Evolutionary conservation across 1,140 invertebrate species (phyloP).

Genomic region (Drosophila teissieri): DNA sequence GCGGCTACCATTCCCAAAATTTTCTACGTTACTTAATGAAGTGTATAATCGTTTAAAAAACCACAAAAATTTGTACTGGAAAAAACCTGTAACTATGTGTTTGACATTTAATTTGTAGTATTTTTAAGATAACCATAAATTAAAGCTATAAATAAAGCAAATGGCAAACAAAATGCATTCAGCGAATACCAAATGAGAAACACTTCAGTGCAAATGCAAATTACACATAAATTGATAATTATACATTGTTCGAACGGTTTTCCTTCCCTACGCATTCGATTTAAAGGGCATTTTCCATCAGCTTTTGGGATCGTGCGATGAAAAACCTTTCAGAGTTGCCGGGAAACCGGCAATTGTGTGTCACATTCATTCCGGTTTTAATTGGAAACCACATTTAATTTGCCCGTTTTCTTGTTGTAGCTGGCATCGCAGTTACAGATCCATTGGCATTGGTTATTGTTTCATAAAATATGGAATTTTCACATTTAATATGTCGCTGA

Average conservation of each 20-base stretch:
- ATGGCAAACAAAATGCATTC: too few relatives aligned
- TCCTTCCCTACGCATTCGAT: conserved; percentile 19
- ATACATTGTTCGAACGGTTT: conserved; percentile 28
- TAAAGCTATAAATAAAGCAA: too few relatives aligned
- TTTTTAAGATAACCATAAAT: too few relatives aligned
- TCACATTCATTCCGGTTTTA: conserved; percentile 61
- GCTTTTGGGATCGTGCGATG: conserved; percentile 12
- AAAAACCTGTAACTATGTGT: too few relatives aligned
- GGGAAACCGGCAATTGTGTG: conserved; percentile 28
- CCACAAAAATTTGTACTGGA: not conserved
- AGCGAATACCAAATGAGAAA: not conserved
- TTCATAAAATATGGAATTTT: conserved; percentile 54
- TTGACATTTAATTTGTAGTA: too few relatives aligned
- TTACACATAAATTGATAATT: conserved; percentile 29
- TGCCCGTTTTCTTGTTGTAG: conserved; percentile 34
- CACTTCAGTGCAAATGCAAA: not conserved
- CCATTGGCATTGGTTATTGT: conserved; percentile 36
- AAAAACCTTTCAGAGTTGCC: conserved; percentile 8
- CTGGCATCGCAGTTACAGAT: conserved; percentile 9
- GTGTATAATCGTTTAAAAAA: conserved; percentile 15
- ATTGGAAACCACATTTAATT: conserved; percentile 69
- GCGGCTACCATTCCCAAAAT: not conserved
- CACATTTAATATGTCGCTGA: conserved; percentile 47
- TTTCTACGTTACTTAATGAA: conserved; percentile 26
- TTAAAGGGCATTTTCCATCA: conserved; percentile 37